Conservation (phyloP, 2,113 vertebrate genomes). For the Sakesphorus luctuosus region DNA sequence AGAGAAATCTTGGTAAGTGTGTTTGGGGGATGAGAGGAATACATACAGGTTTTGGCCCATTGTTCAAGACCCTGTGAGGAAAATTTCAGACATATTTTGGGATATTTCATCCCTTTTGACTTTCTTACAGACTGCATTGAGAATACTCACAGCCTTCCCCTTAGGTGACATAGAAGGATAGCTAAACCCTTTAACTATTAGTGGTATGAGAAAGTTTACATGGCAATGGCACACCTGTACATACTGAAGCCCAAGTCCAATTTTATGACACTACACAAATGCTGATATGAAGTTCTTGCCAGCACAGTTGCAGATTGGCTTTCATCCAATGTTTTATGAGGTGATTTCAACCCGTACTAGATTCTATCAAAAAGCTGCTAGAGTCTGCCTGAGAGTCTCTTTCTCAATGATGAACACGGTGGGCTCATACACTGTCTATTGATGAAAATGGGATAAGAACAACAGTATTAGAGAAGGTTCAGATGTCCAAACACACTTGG, state of each 20-base stretch:
- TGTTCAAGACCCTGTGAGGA: neutral
- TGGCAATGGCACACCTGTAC: neutral
- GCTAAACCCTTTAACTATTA: neutral
- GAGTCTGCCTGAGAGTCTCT: neutral
- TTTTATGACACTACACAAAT: neutral
- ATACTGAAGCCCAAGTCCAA: rapidly evolving
- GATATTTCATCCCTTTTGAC: neutral
- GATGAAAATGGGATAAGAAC: neutral
- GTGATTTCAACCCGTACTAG: rapidly evolving
- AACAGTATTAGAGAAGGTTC: neutral
- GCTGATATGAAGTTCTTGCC: neutral
- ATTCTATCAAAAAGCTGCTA: neutral
- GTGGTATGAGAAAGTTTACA: neutral
- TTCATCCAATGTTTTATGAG: neutral
- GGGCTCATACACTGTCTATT: rapidly evolving
- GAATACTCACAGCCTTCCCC: neutral
- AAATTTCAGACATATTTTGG: neutral
- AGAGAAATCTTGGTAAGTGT: neutral
- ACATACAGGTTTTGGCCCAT: neutral
- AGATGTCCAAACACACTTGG: neutral
- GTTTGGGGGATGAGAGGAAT: neutral
- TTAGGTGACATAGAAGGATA: neutral
- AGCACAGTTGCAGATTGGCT: neutral
- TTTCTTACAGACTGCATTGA: neutral
- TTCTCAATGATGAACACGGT: rapidly evolving